Evolutionary conservation across 1,140 invertebrate species (phyloP), one percentile per base, ranked within the genome.

Genomic region (Solenopsis invicta): DNA sequence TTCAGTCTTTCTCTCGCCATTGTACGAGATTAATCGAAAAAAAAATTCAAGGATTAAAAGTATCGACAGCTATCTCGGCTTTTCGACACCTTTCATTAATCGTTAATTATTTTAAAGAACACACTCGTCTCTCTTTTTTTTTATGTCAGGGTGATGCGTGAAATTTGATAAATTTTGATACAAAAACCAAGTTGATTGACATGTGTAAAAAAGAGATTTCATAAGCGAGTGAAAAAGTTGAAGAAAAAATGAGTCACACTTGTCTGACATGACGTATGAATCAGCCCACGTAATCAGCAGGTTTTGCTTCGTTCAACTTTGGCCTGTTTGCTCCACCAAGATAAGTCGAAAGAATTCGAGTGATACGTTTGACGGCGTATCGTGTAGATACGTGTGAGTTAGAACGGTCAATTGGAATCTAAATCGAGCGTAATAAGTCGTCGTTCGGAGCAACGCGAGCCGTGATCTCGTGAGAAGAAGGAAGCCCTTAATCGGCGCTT

Each of bases 381-480:
- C 80, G 54, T 18, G 29, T 29, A 82, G 69, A n/a, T 82, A 80
- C 77, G 62, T 66, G 48, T 13, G 41, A 82, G 41, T 84, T 74
- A 84, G 67, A 54, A 54, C 80, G 41, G 80, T 84, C 80, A 74
- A 84, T 75, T 84, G 80, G 54, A 84, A 84, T 84, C 66, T 82
- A 82, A 82, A 82, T 82, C 80, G 67, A 82, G 54, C 67, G 80
- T 82, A 82, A 82, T 82, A 74, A 82, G 67, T 41, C 24, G 21
- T 81, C 64, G 78, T 72, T 74, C 24, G 24, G 45, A 45, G 41
- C 24, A 74, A 74, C 48, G 41, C 52, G 29, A 82, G 69, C 6
- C 34, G 16, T 84, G 67, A 82, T 82, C 80, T 72, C 80, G 69
- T 62, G 80, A 81, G 77, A 82, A 82, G 80, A 82, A 82, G 80